Base-by-base conservation (phyloP, 1,140 invertebrate species). In the Monomorium pharaonis region DNA sequence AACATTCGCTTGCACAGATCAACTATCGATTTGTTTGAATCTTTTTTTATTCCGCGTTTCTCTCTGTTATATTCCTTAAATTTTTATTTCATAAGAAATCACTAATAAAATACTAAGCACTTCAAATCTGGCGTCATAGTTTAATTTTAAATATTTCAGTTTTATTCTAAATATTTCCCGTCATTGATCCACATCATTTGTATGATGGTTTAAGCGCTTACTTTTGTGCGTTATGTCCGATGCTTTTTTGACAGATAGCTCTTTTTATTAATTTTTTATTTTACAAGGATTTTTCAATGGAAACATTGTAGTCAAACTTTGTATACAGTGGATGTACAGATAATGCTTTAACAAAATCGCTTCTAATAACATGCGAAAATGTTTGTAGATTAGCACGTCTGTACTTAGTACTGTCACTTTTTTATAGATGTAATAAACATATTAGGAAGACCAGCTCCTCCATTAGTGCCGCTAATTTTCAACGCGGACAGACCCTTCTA, bases 401-500 rank as follows among this genome's bases (percentile, higher is more conserved):
- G 30, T 30, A 70, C 7, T 21, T 81, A 6, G n/a, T 70, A 18
- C 37, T 80, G 12, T 56, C 16, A 56, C 70, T 44, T 69, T 51
- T 72, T 85, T 86, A 37, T 67, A 86, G 85, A 3, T 42, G 4
- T 60, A 21, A 56, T n/a, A 12, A 10, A 56, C 4, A 0, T n/a
- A 7, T 44, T 44, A 1, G 42, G 0, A 16, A 9, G n/a, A 10
- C 1, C 49, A 9, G 3, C 7, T 67, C 18, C 14, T 33, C 10
- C 0, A 60, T 12, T 0, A 0, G 0, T 2, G 27, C 33, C 56
- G 1, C 2, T 49, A 37, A 14, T 65, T 2, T 90, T 90, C 27
- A 77, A 44, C 1, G 74, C 62, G 21, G 88, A 90, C 21, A 84
- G 51, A 70, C 63, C 86, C 16, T 90, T 86, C 37, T 37, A 86